Evolutionary conservation across 2,113 vertebrate species (phyloP).

Genomic region (Rynchops niger): DNA sequence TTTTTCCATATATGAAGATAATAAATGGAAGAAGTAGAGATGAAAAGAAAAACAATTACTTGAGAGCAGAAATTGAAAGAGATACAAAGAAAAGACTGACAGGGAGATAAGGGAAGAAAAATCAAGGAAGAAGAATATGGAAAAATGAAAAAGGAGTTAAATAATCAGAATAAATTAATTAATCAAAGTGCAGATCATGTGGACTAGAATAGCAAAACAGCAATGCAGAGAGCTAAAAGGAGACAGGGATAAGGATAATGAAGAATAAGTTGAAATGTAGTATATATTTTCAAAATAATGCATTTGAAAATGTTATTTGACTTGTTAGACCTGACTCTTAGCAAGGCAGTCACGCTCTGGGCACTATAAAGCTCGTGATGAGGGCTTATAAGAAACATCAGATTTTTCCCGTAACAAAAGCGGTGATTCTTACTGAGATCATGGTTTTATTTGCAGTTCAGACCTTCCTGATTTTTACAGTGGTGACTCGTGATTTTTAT

Average conservation of each 20-base stretch:
- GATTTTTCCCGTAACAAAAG: background rate
- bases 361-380: background rate
- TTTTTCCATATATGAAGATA: constrained; percentile 69
- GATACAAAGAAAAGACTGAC: constrained; percentile 48
- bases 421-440: background rate
- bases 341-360: background rate
- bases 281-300: constrained; percentile 33
- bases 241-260: background rate
- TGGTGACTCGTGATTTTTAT: background rate
- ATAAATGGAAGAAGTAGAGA: constrained; percentile 67
- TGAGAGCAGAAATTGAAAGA: constrained; percentile 31
- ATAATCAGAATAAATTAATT: constrained; percentile 74
- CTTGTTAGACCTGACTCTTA: background rate
- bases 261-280: constrained; percentile 14
- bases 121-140: constrained; percentile 30
- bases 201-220: constrained; percentile 58
- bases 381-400: background rate
- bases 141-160: constrained; percentile 61
- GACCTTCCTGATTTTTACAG: background rate
- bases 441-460: background rate
- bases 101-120: constrained; percentile 64
- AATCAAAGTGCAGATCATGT: constrained; percentile 61
- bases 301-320: background rate
- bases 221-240: constrained; percentile 7
- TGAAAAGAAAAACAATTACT: constrained; percentile 37